Evolutionary conservation across 2,888 invertebrate genomes (phyloP), one percentile per base, ranked within the genome.

Genomic region (Chrysomela aeneicollis): DNA sequence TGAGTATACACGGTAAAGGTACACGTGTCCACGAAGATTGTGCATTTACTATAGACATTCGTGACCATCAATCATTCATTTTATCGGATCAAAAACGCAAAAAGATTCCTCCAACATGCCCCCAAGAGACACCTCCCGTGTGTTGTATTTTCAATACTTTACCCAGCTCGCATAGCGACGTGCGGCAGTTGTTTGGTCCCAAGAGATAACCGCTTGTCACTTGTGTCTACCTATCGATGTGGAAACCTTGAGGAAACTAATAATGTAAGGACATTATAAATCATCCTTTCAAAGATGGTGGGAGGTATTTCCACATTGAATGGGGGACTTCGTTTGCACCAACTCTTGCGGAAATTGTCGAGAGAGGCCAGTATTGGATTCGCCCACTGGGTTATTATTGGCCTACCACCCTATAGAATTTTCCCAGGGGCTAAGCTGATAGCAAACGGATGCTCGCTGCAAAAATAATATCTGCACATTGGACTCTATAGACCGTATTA

Each of bases 181-280:
- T n/a, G n/a, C 37, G 54, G 47, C 63, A 63, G 62, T 66, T 69
- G 73, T 65, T 73, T 78, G 77, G 71, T 72, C 73, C 67, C 70
- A 35, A 26, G 71, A 77, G 78, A 78, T 77, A 78, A 73, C 75
- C 53, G 64, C 69, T 61, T 71, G 70, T 75, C 72, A 71, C 74
- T 73, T 71, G 73, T 73, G 74, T 73, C 71, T 71, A 74, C 62
- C 70, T 76, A 75, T 66, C 72, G 70, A 73, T 65, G 71, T 73
- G 76, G 69, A 74, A 76, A 73, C 74, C 67, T 69, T 55, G 71
- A 70, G 71, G 65, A 68, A 71, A 67, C 65, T 69, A 69, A 71
- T 71, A 71, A 71, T 64, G 63, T 68, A 67, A 68, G 65, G 62
- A 32, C 35, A 54, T 69, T 69, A 71, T 68, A 60, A 64, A 67